phyloP scores from a whole-genome alignment of 1,140 invertebrate species.

The Brachionus rubens region DNA sequence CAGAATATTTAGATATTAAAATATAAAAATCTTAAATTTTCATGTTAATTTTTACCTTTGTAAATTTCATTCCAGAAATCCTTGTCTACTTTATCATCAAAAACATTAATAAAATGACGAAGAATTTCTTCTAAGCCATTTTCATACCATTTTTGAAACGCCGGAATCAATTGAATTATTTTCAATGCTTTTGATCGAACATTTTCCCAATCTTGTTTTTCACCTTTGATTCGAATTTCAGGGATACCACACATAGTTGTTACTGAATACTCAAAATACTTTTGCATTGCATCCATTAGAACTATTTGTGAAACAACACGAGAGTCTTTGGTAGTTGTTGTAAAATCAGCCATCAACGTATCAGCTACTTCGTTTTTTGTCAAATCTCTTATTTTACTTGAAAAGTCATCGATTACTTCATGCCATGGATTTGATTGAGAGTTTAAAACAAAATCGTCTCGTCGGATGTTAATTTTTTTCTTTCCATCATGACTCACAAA shows the following conservation, averaged over 20 bases:
- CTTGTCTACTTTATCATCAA: constrained; percentile 29
- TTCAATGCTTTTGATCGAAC: background rate
- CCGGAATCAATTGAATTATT: constrained; percentile 20
- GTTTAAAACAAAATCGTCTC: constrained; percentile 43
- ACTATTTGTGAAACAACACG: constrained; percentile 44
- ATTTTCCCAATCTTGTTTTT: constrained; percentile 32
- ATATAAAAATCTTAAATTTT: background rate
- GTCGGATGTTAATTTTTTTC: constrained; percentile 26
- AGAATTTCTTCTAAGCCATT: constrained; percentile 1
- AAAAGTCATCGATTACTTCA: constrained; percentile 41
- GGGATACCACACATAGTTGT: constrained; percentile 36
- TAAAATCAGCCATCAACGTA: background rate
- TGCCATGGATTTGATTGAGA: constrained; percentile 23
- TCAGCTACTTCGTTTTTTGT: constrained; percentile 35
- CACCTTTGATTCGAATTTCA: constrained; percentile 34
- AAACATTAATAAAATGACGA: background rate
- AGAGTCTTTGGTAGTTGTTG: background rate
- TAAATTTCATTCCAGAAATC: constrained; percentile 43
- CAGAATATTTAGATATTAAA: no score
- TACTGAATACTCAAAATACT: constrained; percentile 31
- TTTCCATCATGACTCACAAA: constrained; percentile 42
- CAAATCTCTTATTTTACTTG: constrained; percentile 8
- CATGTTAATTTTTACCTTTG: background rate
- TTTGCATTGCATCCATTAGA: constrained; percentile 44
- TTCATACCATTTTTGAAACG: constrained; percentile 28